Conservation (phyloP, 1,140 invertebrate genomes). For the Penaeus chinensis region DNA sequence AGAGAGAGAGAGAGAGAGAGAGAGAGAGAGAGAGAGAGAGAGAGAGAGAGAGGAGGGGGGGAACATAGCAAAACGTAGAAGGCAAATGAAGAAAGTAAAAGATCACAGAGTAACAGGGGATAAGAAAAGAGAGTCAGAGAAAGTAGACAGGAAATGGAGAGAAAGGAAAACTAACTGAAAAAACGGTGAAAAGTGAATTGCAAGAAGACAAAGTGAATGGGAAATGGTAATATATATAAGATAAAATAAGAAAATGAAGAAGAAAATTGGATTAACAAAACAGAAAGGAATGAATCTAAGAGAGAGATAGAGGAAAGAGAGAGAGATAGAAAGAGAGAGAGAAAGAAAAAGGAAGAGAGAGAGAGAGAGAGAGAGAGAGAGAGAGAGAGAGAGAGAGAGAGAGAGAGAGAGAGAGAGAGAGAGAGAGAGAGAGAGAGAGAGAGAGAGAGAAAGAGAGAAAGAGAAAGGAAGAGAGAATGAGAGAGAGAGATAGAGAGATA, state of each 20-base stretch:
- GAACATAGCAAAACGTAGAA: neutral
- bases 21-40: neutral
- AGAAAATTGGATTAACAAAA: neutral
- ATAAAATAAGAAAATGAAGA: neutral
- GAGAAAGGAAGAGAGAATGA: neutral
- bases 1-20: neutral
- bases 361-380: slow-evolving; percentile 1
- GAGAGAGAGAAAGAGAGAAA: neutral
- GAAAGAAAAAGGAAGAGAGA: neutral
- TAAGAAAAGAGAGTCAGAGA: too few species aligned
- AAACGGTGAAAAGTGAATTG: too few species aligned
- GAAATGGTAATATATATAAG: neutral
- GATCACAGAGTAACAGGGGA: too few species aligned
- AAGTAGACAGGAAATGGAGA: too few species aligned
- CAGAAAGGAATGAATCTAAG: neutral
- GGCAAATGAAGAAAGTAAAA: too few species aligned
- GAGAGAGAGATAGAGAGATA: neutral
- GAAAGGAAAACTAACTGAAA: too few species aligned
- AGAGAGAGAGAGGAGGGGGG: neutral
- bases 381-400: neutral
- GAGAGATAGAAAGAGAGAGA: neutral
- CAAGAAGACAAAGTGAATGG: neutral
- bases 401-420: neutral
- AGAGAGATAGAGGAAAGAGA: slow-evolving; percentile 4
- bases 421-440: slow-evolving; percentile 25